Evolutionary conservation across 35 echinoderm and acorn worm species (phyloP).

Genomic region (Strongylocentrotus purpuratus): DNA sequence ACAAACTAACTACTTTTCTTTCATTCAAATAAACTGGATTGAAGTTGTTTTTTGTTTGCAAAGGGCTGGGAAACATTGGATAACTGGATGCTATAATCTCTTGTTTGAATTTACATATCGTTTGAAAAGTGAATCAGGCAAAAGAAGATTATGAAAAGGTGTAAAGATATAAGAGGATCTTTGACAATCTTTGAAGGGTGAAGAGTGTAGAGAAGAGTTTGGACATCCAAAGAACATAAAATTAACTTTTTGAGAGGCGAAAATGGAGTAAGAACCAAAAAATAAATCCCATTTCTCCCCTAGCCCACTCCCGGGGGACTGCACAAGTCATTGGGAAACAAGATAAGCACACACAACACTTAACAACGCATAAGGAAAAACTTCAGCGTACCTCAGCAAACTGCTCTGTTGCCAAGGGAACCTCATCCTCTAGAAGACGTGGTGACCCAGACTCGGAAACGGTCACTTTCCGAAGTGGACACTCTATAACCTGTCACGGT

Average conservation of each 20-base stretch:
- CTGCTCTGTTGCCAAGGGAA: conserved; percentile 71
- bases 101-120: neutral
- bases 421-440: conserved; percentile 46
- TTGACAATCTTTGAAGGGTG: neutral
- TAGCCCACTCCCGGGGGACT: neutral
- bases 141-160: neutral
- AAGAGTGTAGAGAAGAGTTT: neutral
- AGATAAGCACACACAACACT: conserved; percentile 41
- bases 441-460: conserved; percentile 79
- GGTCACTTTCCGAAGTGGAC: conserved; percentile 77
- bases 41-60: neutral
- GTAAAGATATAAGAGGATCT: neutral
- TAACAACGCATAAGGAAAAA: conserved; percentile 13
- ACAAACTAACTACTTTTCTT: neutral
- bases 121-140: neutral
- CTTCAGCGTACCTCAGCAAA: conserved; percentile 80
- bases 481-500: neutral
- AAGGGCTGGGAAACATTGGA: neutral
- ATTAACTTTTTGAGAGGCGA: neutral
- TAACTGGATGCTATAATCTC: neutral
- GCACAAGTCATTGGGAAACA: neutral
- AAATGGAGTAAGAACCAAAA: neutral
- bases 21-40: neutral
- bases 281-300: neutral
- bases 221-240: neutral